Conservation (phyloP, 2,797 vertebrate genomes). For the Rhinoraja longicauda region DNA sequence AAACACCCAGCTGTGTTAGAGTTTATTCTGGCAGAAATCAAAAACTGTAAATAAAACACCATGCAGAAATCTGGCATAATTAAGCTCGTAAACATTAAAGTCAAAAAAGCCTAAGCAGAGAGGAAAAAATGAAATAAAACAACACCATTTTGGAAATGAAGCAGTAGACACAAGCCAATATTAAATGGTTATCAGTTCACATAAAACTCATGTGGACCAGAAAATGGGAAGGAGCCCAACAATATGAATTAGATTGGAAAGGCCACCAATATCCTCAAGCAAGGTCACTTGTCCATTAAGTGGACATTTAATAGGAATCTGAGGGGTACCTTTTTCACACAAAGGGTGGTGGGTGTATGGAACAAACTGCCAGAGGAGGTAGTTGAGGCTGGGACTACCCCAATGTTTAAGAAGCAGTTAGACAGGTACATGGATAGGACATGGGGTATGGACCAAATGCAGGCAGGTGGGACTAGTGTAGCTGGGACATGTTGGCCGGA, state of each 20-base stretch:
- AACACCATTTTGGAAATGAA: background rate
- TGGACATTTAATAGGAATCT: too few species aligned
- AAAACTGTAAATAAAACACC: background rate
- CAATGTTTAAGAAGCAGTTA: too few species aligned
- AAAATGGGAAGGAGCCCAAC: background rate
- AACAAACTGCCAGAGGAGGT: too few species aligned
- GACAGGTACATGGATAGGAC: too few species aligned
- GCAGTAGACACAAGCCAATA: background rate
- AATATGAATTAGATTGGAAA: background rate
- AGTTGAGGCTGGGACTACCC: too few species aligned
- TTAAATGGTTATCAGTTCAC: background rate
- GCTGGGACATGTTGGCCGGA: too few species aligned
- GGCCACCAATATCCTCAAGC: background rate
- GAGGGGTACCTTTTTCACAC: too few species aligned
- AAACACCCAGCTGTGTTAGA: constrained; percentile 28
- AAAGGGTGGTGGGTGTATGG: too few species aligned
- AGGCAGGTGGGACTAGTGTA: too few species aligned
- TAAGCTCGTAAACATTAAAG: background rate
- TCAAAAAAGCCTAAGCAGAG: background rate
- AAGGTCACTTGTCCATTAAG: background rate
- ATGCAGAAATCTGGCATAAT: background rate
- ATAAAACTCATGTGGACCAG: background rate
- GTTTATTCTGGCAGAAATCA: background rate
- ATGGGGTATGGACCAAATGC: too few species aligned
- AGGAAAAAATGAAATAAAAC: background rate